Conservation (phyloP, 2,797 vertebrate genomes). For the Amphiprion clarkii region DNA sequence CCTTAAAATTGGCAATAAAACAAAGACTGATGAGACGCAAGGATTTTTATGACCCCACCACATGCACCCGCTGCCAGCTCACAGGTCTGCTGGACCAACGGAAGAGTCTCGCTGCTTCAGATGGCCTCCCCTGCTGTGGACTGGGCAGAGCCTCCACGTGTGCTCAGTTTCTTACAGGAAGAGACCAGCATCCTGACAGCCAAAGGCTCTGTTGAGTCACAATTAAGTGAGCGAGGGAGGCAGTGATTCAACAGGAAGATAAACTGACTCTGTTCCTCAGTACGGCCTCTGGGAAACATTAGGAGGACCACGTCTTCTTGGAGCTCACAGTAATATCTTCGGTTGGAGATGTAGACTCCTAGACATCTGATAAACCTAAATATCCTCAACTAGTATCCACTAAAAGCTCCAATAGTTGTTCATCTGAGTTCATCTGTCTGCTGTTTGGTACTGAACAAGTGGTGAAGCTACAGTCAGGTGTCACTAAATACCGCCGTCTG, state of each 20-base stretch:
- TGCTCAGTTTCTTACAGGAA: conserved; percentile 53
- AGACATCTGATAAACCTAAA: background rate
- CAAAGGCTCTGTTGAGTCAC: conserved; percentile 60
- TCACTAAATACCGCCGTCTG: background rate
- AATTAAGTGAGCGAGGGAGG: conserved; percentile 33
- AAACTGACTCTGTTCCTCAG: conserved; percentile 40
- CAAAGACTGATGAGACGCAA: conserved; percentile 45
- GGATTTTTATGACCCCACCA: conserved; percentile 52
- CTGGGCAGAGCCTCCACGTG: conserved; percentile 42
- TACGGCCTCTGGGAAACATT: conserved; percentile 27
- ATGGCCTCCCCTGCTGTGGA: conserved; percentile 53
- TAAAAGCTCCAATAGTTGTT: conserved; percentile 1
- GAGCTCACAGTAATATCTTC: conserved; percentile 9
- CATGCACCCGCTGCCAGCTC: conserved; percentile 39
- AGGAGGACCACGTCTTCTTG: background rate
- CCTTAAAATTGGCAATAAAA: conserved; percentile 34
- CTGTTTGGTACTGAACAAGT: background rate
- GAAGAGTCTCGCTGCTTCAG: conserved; percentile 55
- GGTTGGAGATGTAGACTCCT: conserved; percentile 2
- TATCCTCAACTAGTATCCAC: conserved; percentile 1
- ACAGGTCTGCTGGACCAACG: conserved; percentile 52
- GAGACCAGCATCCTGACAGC: conserved; percentile 50
- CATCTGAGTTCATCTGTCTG: conserved; percentile 6
- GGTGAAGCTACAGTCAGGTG: background rate
- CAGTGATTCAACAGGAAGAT: conserved; percentile 51